These are phyloP conservation scores for Diachasmimorpha longicaudata DNA, from an alignment of 1,140 invertebrate genomes.

Conservation along the genomic window DNA sequence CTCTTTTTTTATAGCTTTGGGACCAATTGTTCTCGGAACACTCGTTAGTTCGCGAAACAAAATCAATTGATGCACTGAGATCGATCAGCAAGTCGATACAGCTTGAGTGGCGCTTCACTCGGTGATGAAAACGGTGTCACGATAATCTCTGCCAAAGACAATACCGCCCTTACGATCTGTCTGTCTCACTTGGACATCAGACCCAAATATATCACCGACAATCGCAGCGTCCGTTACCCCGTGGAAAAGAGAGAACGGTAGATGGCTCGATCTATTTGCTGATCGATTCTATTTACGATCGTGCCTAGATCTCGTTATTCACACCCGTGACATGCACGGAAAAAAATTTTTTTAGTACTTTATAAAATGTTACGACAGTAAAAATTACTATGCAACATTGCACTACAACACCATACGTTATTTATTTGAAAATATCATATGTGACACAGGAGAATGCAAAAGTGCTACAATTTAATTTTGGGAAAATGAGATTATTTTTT, in stretches of 20 bases:
- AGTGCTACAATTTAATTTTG: too few species aligned
- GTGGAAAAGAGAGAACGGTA: conserved; percentile 30
- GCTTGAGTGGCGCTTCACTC: conserved; percentile 34
- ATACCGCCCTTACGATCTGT: conserved; percentile 35
- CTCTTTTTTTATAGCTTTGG: background rate
- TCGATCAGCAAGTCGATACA: conserved; percentile 31
- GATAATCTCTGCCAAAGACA: conserved; percentile 58
- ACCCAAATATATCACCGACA: conserved; percentile 53
- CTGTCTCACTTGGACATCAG: conserved; percentile 18
- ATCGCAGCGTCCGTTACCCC: conserved; percentile 30
- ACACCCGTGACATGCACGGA: conserved; percentile 17
- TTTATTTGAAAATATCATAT: too few species aligned
- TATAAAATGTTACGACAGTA: too few species aligned
- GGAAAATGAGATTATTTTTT: too few species aligned
- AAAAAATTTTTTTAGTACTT: too few species aligned
- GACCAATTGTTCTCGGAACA: background rate
- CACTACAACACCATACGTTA: too few species aligned
- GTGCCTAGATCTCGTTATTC: conserved; percentile 53
- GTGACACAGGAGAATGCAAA: too few species aligned
- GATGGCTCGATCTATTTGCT: conserved; percentile 60
- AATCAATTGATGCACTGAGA: conserved; percentile 38
- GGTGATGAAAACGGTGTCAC: conserved; percentile 54
- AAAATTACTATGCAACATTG: too few species aligned
- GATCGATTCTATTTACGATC: conserved; percentile 62
- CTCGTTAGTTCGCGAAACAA: conserved; percentile 36